Base-by-base conservation (phyloP, 2,888 invertebrate species). In the Mycalesis mineus region DNA sequence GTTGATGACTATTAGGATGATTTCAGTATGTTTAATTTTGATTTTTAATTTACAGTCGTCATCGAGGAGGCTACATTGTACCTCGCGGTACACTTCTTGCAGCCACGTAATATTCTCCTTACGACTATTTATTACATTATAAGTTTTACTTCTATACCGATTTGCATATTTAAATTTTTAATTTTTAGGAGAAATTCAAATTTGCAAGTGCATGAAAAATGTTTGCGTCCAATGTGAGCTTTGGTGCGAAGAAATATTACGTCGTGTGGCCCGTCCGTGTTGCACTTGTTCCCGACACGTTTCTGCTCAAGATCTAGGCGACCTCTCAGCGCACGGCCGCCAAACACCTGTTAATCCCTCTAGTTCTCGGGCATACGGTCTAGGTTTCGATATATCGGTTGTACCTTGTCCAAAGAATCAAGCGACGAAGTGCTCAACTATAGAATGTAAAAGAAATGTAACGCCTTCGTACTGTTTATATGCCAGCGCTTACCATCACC, bases 181-280 rank as follows among this genome's bases (percentile, higher is more conserved):
- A 39, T 54, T 61, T 64, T 47, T 74, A 87, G 88, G 73, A 50
- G 62, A 79, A 0, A 75, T 84, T 31, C 74, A 80, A 70, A 80
- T 87, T 15, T 88, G 87, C 78, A 85, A 84, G 61, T 88, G 88
- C 66, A 82, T 81, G 83, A 87, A 86, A 68, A 85, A 79, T 61
- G 85, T 82, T 40, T 81, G 82, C 64, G 83, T 87, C 8, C 88
- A 88, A 66, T 88, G 88, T 67, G 88, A 88, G 65, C 63, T 88
- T 58, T 84, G 87, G 84, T 81, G 83, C 65, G 86, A 86, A 45
- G 87, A 86, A 69, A 84, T 83, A 17, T 62, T 87, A 39, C 77
- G 85, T 5, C 80, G 76, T 22, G 78, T 84, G 50, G 65, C 75
- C 2, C 74, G 74, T n/a, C 85, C 84, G 0, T 76, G 80, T 61